Base-by-base conservation (phyloP, 2,888 invertebrate species). In the Crossocerus cetratus region DNA sequence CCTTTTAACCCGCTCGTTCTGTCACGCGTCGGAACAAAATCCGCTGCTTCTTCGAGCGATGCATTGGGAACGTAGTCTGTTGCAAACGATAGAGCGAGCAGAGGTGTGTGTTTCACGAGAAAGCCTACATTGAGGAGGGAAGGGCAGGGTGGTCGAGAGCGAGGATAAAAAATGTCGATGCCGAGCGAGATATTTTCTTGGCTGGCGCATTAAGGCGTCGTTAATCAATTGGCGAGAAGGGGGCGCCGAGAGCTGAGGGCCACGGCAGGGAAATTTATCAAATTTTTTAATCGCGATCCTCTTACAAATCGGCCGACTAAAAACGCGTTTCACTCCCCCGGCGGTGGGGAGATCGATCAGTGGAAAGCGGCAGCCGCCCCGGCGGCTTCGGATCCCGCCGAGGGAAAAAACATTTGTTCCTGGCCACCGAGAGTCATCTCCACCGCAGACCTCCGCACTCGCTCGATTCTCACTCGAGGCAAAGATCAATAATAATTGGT, bases 391-490 rank as follows among this genome's bases (percentile, higher is more conserved):
- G 54, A 11, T n/a, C 20, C n/a, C 13, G 42, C 53, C 16, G 16
- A 16, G 59, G 53, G 60, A 67, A 55, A 71, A 78, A 78, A 78
- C 78, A 78, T 78, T 78, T 78, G 73, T 65, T 64, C 58, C 54
- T 16, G 49, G 13, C 16, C 14, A 49, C 32, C 32, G 32, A 11
- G 5, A 32, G 32, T 32, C 32, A 32, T 32, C 32, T 32, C 32
- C 5, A 5, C 32, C 32, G 13, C 49, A 49, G 49, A 49, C 49
- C 49, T 49, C 32, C 32, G 8, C 11, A 11, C 32, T 32, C 4
- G 32, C 32, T 32, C 8, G 32, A 4, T 32, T 32, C 32, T 32
- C 5, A 32, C 8, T 32, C 32, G 5, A n/a, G 32, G 11, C 32
- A 32, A 32, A 32, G 32, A 11, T 32, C 32, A 32, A 32, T 11